Conservation (phyloP, 2,113 vertebrate genomes). For the Microcebus jonahi region DNA sequence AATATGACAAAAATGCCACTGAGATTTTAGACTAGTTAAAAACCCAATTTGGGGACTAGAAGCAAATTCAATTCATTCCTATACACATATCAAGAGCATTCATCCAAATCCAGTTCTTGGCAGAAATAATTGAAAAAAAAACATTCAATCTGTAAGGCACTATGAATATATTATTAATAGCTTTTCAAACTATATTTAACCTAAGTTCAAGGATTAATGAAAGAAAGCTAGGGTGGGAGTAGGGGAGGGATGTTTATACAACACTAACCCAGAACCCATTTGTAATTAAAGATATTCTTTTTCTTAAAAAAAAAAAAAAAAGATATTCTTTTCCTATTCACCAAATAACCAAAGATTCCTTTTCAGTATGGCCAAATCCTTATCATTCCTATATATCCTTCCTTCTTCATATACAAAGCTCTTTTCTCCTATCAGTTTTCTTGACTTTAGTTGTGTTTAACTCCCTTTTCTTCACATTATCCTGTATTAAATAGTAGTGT, state of each 20-base stretch:
- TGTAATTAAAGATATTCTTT: background rate
- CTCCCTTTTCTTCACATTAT: conserved; percentile 15
- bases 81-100: background rate
- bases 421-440: background rate
- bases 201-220: background rate
- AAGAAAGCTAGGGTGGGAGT: background rate
- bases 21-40: background rate
- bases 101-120: too few relatives aligned
- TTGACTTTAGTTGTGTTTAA: conserved; percentile 1
- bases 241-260: background rate
- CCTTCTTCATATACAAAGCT: background rate
- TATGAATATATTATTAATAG: background rate
- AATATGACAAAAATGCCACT: background rate
- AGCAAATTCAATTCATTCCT: background rate
- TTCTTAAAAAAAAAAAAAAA: background rate
- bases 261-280: background rate
- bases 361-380: background rate
- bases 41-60: background rate
- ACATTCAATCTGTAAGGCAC: background rate
- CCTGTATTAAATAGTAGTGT: background rate
- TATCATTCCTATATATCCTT: background rate
- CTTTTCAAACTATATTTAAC: conserved; percentile 10
- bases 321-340: background rate
- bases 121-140: too few relatives aligned
- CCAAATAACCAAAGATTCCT: background rate